phyloP scores from a whole-genome alignment of 1,140 invertebrate genomes.

The Micrasema minimum region DNA sequence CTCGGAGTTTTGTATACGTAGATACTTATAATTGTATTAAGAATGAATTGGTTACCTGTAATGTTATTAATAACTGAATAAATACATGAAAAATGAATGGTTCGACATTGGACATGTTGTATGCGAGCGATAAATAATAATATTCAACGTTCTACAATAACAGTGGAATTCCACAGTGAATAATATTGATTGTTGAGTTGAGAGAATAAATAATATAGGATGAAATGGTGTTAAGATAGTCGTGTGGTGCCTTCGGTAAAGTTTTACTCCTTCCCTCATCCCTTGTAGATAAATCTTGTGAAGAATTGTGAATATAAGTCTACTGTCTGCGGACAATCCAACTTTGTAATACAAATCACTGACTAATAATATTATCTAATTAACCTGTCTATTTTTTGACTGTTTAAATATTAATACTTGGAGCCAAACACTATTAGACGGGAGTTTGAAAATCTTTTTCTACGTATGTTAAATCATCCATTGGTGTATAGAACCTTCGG shows the following conservation, averaged over 20 bases:
- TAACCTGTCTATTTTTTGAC: constrained; percentile 16
- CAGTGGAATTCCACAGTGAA: no score
- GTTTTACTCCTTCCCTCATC: constrained; percentile 19
- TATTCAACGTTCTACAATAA: no score
- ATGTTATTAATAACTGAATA: no score
- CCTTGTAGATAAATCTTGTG: constrained; percentile 13
- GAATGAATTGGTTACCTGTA: no score
- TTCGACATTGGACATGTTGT: no score
- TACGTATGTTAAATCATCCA: no score
- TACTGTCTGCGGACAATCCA: constrained; percentile 23
- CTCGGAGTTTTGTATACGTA: no score
- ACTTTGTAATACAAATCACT: constrained; percentile 4
- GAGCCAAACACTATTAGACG: background rate
- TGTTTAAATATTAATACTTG: constrained; percentile 23
- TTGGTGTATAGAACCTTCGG: no score
- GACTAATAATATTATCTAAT: constrained; percentile 21
- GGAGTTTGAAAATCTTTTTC: constrained; percentile 12
- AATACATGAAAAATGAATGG: no score
- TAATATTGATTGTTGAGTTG: background rate
- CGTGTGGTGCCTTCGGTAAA: constrained; percentile 31
- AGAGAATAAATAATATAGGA: background rate
- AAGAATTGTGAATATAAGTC: constrained; percentile 5
- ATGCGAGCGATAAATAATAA: no score
- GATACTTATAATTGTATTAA: no score
- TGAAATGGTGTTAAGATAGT: background rate